These are phyloP conservation scores for Tipula vernalis DNA, from an alignment of 2,888 invertebrate species.

Conservation along the genomic window DNA sequence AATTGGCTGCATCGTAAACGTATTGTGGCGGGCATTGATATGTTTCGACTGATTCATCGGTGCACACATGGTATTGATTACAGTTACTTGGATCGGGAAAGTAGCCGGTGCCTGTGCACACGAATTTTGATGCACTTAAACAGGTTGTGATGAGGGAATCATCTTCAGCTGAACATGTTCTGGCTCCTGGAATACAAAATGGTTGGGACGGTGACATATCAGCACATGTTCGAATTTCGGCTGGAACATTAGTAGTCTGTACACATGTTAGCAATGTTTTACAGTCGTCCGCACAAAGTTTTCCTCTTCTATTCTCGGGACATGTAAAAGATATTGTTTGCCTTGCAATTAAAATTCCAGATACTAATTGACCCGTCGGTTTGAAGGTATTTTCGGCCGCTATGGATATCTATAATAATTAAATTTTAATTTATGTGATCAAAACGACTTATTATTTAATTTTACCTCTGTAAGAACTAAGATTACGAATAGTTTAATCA, in stretches of 20 bases:
- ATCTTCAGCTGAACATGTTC: background rate
- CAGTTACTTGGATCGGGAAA: slow-evolving; percentile 13
- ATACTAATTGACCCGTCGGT: background rate
- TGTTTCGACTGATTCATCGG: slow-evolving; percentile 11
- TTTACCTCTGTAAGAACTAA: background rate
- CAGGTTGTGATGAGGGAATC: background rate
- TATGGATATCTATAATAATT: background rate
- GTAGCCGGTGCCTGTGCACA: background rate
- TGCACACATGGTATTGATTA: slow-evolving; percentile 15
- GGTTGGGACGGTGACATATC: background rate
- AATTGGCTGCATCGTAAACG: slow-evolving; percentile 13
- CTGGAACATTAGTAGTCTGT: background rate
- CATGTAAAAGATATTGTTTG: background rate
- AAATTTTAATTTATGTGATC: too few relatives aligned
- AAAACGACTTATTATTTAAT: too few relatives aligned
- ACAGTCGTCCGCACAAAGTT: background rate
- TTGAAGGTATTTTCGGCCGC: background rate
- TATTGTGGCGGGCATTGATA: slow-evolving; percentile 14
- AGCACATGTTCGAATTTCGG: background rate
- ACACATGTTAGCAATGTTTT: background rate
- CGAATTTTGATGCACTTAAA: background rate
- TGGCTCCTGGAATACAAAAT: background rate
- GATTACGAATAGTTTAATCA: background rate
- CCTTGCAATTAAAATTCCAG: background rate
- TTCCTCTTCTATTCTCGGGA: background rate